Base-by-base conservation (phyloP, 2,888 invertebrate genomes). In the Erebia ligea region DNA sequence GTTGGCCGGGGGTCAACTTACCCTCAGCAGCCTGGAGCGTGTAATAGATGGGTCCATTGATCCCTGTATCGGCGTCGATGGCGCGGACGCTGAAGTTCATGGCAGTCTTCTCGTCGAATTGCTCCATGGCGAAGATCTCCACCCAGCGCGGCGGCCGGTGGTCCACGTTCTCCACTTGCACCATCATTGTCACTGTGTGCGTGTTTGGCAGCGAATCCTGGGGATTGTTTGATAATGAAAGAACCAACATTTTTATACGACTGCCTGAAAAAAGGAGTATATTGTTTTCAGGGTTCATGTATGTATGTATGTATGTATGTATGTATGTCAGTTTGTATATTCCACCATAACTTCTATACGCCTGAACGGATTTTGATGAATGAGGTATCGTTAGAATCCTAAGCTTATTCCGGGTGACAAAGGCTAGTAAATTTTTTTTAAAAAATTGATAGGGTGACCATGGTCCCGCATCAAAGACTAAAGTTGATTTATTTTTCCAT, bases 1-100 rank as follows among this genome's bases (percentile, higher is more conserved):
- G 95, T 95, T 0, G 91, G 88, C 17, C 92, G 86, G 76, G 94
- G 94, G 70, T 95, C 94, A 70, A 95, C 86, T 79, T 82, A 93
- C 93, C 92, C 74, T 83, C 83, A 65, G 84, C 84, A 3, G 86
- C 88, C 67, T 86, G 83, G 3, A 95, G 81, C 50, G 82, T 82
- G 78, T 95, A 95, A 73, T 88, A 82, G 61, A 95, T 95, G 3
- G 85, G 81, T 70, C 89, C 91, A 77, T 95, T 86, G 67, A 95
- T 92, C 40, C 94, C 94, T 0, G 94, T 93, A 82, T 96, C 95
- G 1, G 95, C 95, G 79, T 96, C 95, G 21, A 94, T 92, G 6
- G 95, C 95, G 25, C 83, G 79, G 0, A 95, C 91, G 2, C 77
- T 77, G 80, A 95, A 95, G 19, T 76, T 75, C 76, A 84, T 86